Evolutionary conservation across 2,797 vertebrate genomes (phyloP), one percentile per base, ranked within the genome.

Genomic region (Clamator glandarius): DNA sequence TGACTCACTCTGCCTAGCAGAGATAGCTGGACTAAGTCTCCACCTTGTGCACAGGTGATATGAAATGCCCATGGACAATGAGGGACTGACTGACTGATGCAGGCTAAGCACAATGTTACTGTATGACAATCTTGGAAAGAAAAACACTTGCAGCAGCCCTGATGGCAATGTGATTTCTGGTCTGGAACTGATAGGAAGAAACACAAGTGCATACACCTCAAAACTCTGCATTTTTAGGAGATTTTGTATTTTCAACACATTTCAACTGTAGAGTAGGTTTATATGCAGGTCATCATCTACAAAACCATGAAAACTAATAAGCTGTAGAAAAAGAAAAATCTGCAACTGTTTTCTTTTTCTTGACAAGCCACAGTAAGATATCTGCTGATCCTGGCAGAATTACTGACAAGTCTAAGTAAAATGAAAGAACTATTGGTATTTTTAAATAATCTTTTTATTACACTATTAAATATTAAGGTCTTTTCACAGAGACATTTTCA

Each of bases 131-230:
- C 79, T 63, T 42, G 36, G 36, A 66, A 89, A 58, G 15, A 76
- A 78, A 31, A 64, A 12, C 20, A 6, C 5, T 35, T 86, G 36
- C 23, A 50, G n/a, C 52, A 87, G 29, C 8, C 14, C 62, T 67
- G 48, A 41, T n/a, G 59, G 16, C 76, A 50, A 55, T 4, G 2
- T 28, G 42, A 50, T 86, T 91, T 63, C 83, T 31, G 25, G 25
- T 29, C 28, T 57, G 25, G 42, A 48, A 50, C 11, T 31, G 33
- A 9, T 69, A 51, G 62, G 7, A 51, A 68, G 51, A 42, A 89
- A 75, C 11, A 39, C 4, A 8, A 8, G 5, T 1, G 3, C 11
- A 5, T 31, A n/a, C 4, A 44, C 23, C 25, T 2, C 7, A 0
- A 75, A 90, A 82, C 4, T 20, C 11, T 33, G 18, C 8, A 16